A percentile compares a stretch with the other conserved stretches of the same genome.
These are phyloP conservation scores for Drosophila ochracea DNA, from an alignment of 2,888 invertebrate species.

Conservation along the genomic window DNA sequence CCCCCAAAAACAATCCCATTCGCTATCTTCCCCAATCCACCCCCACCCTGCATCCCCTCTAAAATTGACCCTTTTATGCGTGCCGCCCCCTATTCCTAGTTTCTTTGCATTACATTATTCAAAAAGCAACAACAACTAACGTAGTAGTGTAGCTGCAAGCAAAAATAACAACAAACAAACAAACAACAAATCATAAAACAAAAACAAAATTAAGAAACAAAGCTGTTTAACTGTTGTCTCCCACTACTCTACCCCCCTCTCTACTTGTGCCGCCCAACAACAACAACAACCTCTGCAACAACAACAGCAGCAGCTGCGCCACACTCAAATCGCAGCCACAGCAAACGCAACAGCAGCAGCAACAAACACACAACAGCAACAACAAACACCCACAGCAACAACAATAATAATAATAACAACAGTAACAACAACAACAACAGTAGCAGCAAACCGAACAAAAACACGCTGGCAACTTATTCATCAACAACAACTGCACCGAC, in stretches of 20 bases:
- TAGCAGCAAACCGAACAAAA: slow-evolving; percentile 58
- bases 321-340: slow-evolving; percentile 36
- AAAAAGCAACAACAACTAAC: slow-evolving; percentile 65
- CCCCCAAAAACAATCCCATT: slow-evolving; percentile 19
- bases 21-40: not conserved
- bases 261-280: slow-evolving; percentile 52
- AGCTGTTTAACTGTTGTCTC: slow-evolving; percentile 79
- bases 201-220: slow-evolving; percentile 47
- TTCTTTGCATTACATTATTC: slow-evolving; percentile 53
- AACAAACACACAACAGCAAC: slow-evolving; percentile 36
- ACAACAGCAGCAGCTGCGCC: slow-evolving; percentile 40
- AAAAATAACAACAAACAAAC: slow-evolving; percentile 54
- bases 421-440: slow-evolving; percentile 45
- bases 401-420: slow-evolving; percentile 29
- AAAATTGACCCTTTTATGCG: not conserved
- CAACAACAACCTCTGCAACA: slow-evolving; percentile 23
- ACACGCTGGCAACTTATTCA: slow-evolving; percentile 58
- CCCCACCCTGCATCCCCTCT: not conserved
- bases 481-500: slow-evolving; percentile 47
- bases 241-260: slow-evolving; percentile 76
- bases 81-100: slow-evolving; percentile 35
- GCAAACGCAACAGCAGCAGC: slow-evolving; percentile 40
- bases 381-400: slow-evolving; percentile 31
- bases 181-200: slow-evolving; percentile 28
- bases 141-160: slow-evolving; percentile 76